Evolutionary conservation across 2,797 vertebrate genomes (phyloP).

Genomic region (Anabacerthia variegaticeps): DNA sequence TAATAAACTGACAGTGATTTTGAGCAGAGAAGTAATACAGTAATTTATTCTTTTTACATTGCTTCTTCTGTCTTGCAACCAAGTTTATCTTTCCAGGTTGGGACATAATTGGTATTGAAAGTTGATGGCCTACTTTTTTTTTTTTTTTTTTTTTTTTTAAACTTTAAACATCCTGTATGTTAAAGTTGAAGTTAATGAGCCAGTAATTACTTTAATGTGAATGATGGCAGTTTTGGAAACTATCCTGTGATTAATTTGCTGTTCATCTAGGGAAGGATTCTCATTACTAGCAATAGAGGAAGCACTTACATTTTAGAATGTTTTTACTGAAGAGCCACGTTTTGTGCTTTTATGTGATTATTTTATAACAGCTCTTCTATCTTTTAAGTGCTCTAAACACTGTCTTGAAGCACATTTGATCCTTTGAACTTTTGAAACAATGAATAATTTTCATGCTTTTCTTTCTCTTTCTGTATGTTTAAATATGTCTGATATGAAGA

Average conservation of each 20-base stretch:
- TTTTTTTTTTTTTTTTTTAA: not conserved
- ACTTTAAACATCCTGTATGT: not conserved
- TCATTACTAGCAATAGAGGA: not conserved
- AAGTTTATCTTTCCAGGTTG: not conserved
- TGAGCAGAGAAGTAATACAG: not conserved
- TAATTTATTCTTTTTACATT: not conserved
- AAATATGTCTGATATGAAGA: not conserved
- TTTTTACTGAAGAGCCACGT: not conserved
- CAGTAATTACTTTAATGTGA: not conserved
- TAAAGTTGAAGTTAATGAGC: not conserved
- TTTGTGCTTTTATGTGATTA: not conserved
- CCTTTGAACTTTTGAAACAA: not conserved
- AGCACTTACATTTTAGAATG: not conserved
- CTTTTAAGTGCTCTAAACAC: not conserved
- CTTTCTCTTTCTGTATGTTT: not conserved
- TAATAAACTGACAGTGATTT: not conserved
- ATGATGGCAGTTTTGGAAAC: not conserved
- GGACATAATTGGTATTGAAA: not conserved
- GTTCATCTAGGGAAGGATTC: not conserved
- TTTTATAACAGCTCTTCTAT: not conserved
- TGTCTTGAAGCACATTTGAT: not conserved
- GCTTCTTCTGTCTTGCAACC: not conserved
- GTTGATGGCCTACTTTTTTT: not conserved
- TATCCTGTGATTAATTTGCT: not conserved
- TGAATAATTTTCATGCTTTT: not conserved